Conservation (phyloP, 2,113 vertebrate species). For the Bostrychus sinensis region DNA sequence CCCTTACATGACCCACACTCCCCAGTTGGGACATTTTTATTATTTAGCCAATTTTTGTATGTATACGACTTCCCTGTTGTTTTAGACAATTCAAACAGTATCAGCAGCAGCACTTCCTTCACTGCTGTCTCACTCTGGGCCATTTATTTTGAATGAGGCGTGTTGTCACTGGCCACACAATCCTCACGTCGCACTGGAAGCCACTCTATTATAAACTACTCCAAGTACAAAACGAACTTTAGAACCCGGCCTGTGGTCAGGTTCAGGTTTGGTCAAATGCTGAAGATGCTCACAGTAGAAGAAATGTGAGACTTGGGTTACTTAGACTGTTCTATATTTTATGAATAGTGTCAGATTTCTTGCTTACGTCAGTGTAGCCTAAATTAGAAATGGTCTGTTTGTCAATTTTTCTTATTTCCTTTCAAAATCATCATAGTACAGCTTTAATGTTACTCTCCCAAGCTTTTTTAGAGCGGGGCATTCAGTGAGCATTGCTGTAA, state of each 20-base stretch:
- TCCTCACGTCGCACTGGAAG: constrained; percentile 36
- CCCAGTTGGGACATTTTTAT: constrained; percentile 32
- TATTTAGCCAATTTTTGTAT: constrained; percentile 52
- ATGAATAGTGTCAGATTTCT: constrained; percentile 63
- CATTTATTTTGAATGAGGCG: constrained; percentile 76
- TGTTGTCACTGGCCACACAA: constrained; percentile 48
- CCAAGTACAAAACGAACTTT: constrained; percentile 14
- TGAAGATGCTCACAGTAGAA: constrained; percentile 20
- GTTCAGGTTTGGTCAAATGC: constrained; percentile 18
- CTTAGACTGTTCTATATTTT: constrained; percentile 70
- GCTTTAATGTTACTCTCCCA: not conserved
- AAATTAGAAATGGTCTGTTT: constrained; percentile 22
- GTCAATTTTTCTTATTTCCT: constrained; percentile 1
- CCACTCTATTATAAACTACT: not conserved
- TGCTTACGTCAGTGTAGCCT: constrained; percentile 4
- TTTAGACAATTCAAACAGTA: constrained; percentile 17
- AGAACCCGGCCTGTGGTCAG: constrained; percentile 5
- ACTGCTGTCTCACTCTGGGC: constrained; percentile 31
- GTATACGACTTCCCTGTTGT: constrained; percentile 38
- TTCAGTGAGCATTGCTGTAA: constrained; percentile 39
- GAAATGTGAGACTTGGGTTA: constrained; percentile 45
- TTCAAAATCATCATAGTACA: not conserved
- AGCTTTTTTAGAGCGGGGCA: constrained; percentile 28
- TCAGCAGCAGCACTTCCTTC: constrained; percentile 54
- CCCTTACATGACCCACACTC: constrained; percentile 15